Percentiles rank a stretch among this genome's conserved stretches.
These are phyloP conservation scores for Pteropus rufus DNA, from an alignment of 2,797 vertebrate species.

Conservation along the genomic window DNA sequence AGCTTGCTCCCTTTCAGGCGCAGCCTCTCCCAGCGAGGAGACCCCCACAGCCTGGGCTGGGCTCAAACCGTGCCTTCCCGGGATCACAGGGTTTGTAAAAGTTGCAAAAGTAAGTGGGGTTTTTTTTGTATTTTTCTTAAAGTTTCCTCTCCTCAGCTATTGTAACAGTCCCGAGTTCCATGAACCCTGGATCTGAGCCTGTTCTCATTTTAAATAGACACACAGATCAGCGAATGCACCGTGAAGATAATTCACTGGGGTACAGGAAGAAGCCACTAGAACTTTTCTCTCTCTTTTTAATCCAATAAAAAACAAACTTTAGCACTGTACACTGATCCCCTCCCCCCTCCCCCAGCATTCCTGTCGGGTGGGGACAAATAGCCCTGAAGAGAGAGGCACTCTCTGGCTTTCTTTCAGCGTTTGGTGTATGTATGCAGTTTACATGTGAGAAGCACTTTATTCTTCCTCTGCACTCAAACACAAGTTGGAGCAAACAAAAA, in stretches of 20 bases:
- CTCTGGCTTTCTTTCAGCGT: neutral
- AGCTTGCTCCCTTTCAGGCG: neutral
- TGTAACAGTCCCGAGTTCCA: neutral
- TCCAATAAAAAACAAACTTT: neutral
- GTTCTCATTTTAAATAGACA: neutral
- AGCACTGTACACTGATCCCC: neutral
- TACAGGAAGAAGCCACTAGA: neutral
- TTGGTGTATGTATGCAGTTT: neutral
- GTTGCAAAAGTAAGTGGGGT: neutral
- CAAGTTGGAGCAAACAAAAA: neutral
- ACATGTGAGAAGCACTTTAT: neutral
- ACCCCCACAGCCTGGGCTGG: accelerated
- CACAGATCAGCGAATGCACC: neutral
- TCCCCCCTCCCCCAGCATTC: accelerated
- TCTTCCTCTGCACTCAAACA: neutral
- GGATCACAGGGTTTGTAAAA: neutral
- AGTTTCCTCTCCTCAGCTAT: neutral
- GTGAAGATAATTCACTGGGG: neutral
- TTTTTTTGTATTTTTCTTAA: neutral
- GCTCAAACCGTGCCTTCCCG: neutral
- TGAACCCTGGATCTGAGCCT: neutral
- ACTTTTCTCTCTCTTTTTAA: neutral
- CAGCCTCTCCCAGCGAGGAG: neutral
- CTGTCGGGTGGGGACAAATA: accelerated
- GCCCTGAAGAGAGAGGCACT: neutral